Base-by-base conservation (phyloP, 37 sponge, comb jelly and placozoan species). In the Halisarca cf. caerulea region DNA sequence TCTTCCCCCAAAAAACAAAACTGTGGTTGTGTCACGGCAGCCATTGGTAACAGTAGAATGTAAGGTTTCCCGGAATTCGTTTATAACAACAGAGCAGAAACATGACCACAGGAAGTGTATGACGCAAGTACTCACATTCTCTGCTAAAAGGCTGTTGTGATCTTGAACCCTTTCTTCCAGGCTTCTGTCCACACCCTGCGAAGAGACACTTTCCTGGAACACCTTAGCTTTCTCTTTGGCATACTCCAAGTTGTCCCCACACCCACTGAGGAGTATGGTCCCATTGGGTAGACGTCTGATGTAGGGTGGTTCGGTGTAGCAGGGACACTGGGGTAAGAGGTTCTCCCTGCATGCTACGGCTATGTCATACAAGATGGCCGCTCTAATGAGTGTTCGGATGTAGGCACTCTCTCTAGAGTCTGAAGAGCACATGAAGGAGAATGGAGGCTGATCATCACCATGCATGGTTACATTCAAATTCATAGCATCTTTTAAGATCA, bases 191-290 rank as follows among this genome's bases (percentile, higher is more conserved):
- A 2, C 69, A 34, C 15, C 33, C 17, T 47, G 51, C 9, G 9
- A 14, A 14, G 51, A 47, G 11, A 11, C 6, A 14, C 9, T 14
- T 14, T 6, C 51, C 11, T 6, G 6, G 51, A 47, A 47, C 11
- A 47, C 6, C 69, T 2, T 7, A 1, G 33, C 5, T 1, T 28
- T 68, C 17, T 27, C 33, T 8, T 27, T 34, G 30, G 35, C 69
- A 30, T 68, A 68, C 1, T 6, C 69, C 14, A 68, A 8, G 35
- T 68, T 68, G 69, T 68, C 69, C 69, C 69, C 69, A 68, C 69
- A 68, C 11, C 69, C 69, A 30, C 33, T 34, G 1, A 68, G 33
- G 32, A 68, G 34, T 17, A 68, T 34, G 30, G 69, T 30, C 33
- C 69, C 69, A 33, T 68, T 34, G 7, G 33, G 28, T 28, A 68